A percentile compares a stretch with the other conserved stretches of the same genome.
Conservation (phyloP, 1,140 invertebrate species). For the Lerema accius region DNA sequence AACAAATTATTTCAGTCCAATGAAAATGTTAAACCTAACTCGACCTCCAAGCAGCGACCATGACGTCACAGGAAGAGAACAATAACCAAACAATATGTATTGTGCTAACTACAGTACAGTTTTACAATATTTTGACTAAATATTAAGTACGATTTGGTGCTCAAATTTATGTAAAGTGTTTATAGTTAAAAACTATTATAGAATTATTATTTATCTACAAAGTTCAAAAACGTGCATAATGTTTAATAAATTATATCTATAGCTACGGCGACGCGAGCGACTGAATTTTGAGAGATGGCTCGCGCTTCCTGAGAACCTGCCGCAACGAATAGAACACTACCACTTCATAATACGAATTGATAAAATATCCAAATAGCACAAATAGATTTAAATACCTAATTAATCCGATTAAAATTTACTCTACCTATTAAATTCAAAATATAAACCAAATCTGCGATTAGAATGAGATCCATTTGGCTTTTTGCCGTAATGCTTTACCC, state of each 20-base stretch:
- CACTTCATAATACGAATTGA: constrained; percentile 10
- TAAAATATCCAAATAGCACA: constrained; percentile 27
- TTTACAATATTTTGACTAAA: constrained; percentile 78
- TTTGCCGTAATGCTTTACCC: constrained; percentile 3
- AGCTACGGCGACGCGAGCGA: constrained; percentile 43
- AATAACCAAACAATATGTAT: constrained; percentile 71
- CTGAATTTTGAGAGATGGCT: constrained; percentile 14
- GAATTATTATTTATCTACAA: constrained; percentile 78
- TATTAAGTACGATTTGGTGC: constrained; percentile 82
- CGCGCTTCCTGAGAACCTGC: background rate
- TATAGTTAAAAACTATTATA: constrained; percentile 69
- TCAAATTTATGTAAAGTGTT: constrained; percentile 79
- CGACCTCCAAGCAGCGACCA: constrained; percentile 52
- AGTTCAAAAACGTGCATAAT: constrained; percentile 67
- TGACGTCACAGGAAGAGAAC: constrained; percentile 52
- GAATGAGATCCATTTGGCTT: constrained; percentile 28
- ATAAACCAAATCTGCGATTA: constrained; percentile 26
- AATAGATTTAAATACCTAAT: constrained; percentile 25
- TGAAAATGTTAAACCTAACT: constrained; percentile 55
- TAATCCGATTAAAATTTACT: constrained; percentile 27
- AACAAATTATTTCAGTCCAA: constrained; percentile 74
- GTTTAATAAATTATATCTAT: constrained; percentile 54
- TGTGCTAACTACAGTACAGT: constrained; percentile 76
- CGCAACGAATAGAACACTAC: constrained; percentile 10
- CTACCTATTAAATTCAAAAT: constrained; percentile 31